Evolutionary conservation across 2,888 invertebrate genomes (phyloP), one percentile per base, ranked within the genome.

Genomic region (Dichetophora obliterata): DNA sequence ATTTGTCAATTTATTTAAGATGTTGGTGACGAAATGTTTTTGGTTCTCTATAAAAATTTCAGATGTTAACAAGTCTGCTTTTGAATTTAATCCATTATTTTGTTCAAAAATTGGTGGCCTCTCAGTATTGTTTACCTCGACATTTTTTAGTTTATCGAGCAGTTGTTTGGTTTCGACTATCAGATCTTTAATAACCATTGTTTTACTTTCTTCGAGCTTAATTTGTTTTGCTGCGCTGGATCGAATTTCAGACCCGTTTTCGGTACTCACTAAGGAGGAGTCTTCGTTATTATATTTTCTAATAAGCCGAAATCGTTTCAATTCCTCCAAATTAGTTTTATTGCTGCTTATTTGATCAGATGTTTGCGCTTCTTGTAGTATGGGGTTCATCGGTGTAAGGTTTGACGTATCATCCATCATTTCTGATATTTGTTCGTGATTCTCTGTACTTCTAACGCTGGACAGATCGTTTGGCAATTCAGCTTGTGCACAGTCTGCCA

Each of bases 331-430:
- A 24, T 9, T 66, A 0, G 48, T 74, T 52, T 27, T 54, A 34
- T 14, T 27, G 11, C 1, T 43, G 4, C 14, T 22, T 70, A 43
- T 24, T 37, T 76, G 57, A 19, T 59, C 11, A 59, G 22, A 27
- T 11, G 11, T 8, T 27, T 24, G 27, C 57, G 27, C 11, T 24
- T 59, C 24, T 14, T n/a, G n/a, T n/a, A 14, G 43, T 11, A 11
- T 11, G 14, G 14, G 14, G n/a, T 48, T 24, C 54, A 5, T n/a
- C 31, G 31, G n/a, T 75, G 73, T 80, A 75, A 3, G 19, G 75
- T 69, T 79, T 76, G 9, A 16, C 24, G 80, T 81, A 75, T 80
- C 80, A 63, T 79, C 66, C 74, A 79, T 76, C 78, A 78, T 80
- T 61, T 81, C 80, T 6, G 78, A 80, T 77, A 80, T 78, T 78